A percentile compares a stretch with the other conserved stretches of the same genome.
These are phyloP conservation scores for Thamnophis sirtalis DNA, from an alignment of 2,113 vertebrate species.

Conservation along the genomic window DNA sequence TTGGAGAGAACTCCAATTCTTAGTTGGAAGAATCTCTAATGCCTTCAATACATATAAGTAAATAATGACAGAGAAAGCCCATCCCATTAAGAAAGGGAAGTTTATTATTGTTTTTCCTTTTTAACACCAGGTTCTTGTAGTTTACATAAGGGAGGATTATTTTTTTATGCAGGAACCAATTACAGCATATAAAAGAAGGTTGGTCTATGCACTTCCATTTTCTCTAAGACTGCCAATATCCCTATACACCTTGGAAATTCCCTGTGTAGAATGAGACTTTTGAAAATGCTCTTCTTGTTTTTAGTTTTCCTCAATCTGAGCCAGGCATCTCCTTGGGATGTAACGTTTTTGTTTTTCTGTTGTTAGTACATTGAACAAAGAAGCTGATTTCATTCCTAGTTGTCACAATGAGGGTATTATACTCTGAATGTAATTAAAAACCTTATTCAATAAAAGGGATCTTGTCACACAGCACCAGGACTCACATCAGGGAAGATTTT, in stretches of 20 bases:
- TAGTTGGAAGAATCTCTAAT: background rate
- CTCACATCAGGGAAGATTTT: slow-evolving; percentile 19
- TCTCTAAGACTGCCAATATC: background rate
- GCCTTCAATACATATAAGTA: background rate
- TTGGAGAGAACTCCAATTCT: background rate
- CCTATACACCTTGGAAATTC: background rate
- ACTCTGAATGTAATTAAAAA: slow-evolving; percentile 12
- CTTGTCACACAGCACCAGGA: slow-evolving; percentile 40
- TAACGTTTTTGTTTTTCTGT: slow-evolving; percentile 37
- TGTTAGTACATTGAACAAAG: slow-evolving; percentile 22
- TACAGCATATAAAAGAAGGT: background rate
- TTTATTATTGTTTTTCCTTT: background rate
- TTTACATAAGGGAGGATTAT: background rate
- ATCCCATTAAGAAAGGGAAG: background rate
- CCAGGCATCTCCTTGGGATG: slow-evolving; percentile 8
- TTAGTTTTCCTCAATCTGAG: slow-evolving; percentile 15
- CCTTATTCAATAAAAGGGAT: slow-evolving; percentile 32
- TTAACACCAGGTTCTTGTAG: background rate
- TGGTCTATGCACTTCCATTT: background rate
- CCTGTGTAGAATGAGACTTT: slow-evolving; percentile 3
- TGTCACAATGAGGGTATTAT: slow-evolving; percentile 54
- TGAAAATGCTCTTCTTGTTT: background rate
- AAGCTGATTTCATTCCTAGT: slow-evolving; percentile 23
- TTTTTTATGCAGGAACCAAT: background rate
- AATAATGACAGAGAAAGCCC: background rate